Base-by-base conservation (phyloP, 2,797 vertebrate genomes). In the Parauchenoglanis ngamensis region DNA sequence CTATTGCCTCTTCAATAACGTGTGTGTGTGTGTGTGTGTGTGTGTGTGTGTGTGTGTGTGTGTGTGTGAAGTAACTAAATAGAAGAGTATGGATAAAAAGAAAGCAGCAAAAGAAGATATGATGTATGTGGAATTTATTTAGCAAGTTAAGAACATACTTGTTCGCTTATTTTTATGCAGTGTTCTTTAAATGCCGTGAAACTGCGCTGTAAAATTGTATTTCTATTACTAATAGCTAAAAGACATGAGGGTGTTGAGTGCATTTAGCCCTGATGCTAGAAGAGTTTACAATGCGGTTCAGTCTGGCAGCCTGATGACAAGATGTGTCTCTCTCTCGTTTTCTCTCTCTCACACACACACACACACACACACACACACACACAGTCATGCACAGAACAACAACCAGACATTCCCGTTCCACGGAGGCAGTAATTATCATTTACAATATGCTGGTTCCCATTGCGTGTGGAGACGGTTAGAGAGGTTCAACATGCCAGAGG, bases 391-490 rank as follows among this genome's bases (percentile, higher is more conserved):
- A 75, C 19, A 59, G 10, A 40, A 59, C 82, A 88, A 87, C 35
- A 75, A 17, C 21, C 78, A 86, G 63, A 75, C 25, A 15, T 70
- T 75, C 54, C 77, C 56, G 13, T 75, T 83, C 73, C 28, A 57
- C 52, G 31, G 23, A 40, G 23, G 49, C 70, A 59, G 79, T 82
- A 88, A 86, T 90, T 90, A 89, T 44, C 70, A 88, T 86, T 75
- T 75, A 86, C 63, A 73, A 54, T 79, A 68, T 82, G 72, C 61
- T 78, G 82, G 56, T 83, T 87, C 40, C 57, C 40, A 85, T 44
- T 84, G n/a, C 59, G 54, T 87, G 82, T 82, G 68, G 54, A 87
- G 40, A 63, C 81, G 67, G 44, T 85, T 63, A 70, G 81, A 87
- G 21, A 49, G 76, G 63, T 44, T 83, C 72, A 52, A 68, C 83